A percentile compares a stretch with the other conserved stretches of the same genome.
phyloP scores from a whole-genome alignment of 2,113 vertebrate species.

The Alligator sinensis region DNA sequence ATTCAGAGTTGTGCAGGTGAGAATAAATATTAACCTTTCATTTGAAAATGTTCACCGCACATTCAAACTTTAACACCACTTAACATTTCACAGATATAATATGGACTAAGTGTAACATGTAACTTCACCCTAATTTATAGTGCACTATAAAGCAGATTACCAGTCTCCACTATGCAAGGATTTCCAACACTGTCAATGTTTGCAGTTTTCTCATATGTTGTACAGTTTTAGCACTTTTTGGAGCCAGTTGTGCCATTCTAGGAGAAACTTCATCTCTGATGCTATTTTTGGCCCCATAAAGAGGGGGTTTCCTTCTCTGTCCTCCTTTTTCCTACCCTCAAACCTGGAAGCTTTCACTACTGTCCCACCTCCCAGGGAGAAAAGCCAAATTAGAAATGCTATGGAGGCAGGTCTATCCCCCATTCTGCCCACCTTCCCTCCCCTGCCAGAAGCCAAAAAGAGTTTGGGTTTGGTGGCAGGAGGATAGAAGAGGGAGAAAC shows the following conservation, averaged over 20 bases:
- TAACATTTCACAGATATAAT: too few species aligned
- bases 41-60: too few species aligned
- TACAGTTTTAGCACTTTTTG: background rate
- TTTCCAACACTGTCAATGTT: background rate
- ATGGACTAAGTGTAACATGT: too few species aligned
- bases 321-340: too few species aligned
- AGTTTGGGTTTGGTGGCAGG: background rate
- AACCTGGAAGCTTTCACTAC: background rate
- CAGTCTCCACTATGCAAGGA: background rate
- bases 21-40: too few species aligned
- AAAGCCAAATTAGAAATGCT: background rate
- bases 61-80: too few species aligned
- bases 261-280: background rate
- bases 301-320: background rate
- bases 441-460: background rate
- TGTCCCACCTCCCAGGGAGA: background rate
- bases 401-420: background rate
- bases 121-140: background rate
- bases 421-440: background rate
- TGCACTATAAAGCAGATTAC: background rate
- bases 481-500: background rate
- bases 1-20: too few species aligned
- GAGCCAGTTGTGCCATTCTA: background rate
- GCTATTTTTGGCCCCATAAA: background rate
- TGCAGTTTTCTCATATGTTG: background rate